Evolutionary conservation across 2,797 vertebrate genomes (phyloP), one percentile per base, ranked within the genome.

Genomic region (Anomalospiza imberbis): DNA sequence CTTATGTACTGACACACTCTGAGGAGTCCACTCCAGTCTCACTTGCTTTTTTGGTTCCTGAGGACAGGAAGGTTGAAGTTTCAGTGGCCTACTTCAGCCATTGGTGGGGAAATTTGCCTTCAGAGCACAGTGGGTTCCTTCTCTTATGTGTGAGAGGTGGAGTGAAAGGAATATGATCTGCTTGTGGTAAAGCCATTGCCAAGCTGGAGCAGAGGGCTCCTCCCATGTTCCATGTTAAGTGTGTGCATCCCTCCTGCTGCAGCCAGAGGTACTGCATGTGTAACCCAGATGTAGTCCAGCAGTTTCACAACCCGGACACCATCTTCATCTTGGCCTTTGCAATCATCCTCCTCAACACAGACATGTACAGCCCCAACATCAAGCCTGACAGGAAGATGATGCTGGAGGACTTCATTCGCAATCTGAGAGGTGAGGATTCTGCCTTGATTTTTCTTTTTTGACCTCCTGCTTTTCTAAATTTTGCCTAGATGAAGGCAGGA

Each of bases 201-300:
- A 60, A 12, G 54, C 42, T 84, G 71, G 85, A 57, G 76, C 74
- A 91, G 71, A 77, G 55, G 54, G 63, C 66, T 92, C 36, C 31
- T 93, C 36, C 31, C 17, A 1, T 66, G 48, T 65, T 77, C 85
- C 50, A 0, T 68, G 74, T 40, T 92, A 88, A 96, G 65, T 85
- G 67, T 94, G 78, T 95, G 55, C 82, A 94, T 96, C 68, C 86
- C n/a, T 93, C 88, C 93, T 81, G 17, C 74, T 63, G n/a, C 97
- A 99, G 99, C 98, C 99, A 99, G 97, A 98, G 99, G 88, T 99
- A 99, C 97, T 99, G 99, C 95, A 99, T 99, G 99, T 99, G 99
- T 94, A 99, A 99, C 95, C 99, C 99, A 2, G 99, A 99, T 19
- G 99, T 99, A 97, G 99, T 99, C 88, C 99, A 99, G 97, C 99